Evolutionary conservation across 1,140 invertebrate species (phyloP), one percentile per base, ranked within the genome.

Genomic region (Dinothrombium tinctorium): DNA sequence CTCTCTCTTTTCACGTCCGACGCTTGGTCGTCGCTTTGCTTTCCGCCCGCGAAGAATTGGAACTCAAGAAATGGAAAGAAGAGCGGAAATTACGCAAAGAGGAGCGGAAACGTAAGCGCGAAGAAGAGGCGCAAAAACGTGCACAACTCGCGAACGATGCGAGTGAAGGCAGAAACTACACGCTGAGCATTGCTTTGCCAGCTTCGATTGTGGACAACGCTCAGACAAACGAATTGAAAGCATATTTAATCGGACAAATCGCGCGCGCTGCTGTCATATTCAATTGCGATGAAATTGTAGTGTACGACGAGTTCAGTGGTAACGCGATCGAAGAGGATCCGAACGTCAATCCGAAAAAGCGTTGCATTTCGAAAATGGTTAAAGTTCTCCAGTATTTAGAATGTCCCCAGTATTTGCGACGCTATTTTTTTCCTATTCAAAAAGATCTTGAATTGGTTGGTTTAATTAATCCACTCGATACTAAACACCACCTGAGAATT

Each of bases 161-260:
- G n/a, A n/a, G n/a, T n/a, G n/a, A 9, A 21, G 33, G 33, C 8
- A 36, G 20, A 11, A 7, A 20, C 23, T 21, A 36, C n/a, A 38
- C 37, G 20, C 14, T 38, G 7, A 38, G 37, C 23, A 86, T 98
- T 53, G 90, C 89, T 1, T 66, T 98, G 7, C 84, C 90, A 6
- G 86, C 87, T 0, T 92, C 89, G 1, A 92, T 96, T 51, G 56
- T 96, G 14, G 83, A 92, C 51, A 95, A 95, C 64, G 84, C 86
- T 1, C 87, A 92, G 53, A 77, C 80, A 3, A 60, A 67, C 1
- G 80, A 86, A 58, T 58, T 95, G 15, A 67, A 78, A 33, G 74
- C 83, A 0, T 90, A 90, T 62, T 59, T 96, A 9, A 81, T 80
- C 15, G 87, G 86, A 11, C 84, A 94, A 61, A 78, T 98, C 51